Percentiles rank a stretch among this genome's conserved stretches.
Conservation (phyloP, 2,113 vertebrate species). For the Tachysurus vachellii region DNA sequence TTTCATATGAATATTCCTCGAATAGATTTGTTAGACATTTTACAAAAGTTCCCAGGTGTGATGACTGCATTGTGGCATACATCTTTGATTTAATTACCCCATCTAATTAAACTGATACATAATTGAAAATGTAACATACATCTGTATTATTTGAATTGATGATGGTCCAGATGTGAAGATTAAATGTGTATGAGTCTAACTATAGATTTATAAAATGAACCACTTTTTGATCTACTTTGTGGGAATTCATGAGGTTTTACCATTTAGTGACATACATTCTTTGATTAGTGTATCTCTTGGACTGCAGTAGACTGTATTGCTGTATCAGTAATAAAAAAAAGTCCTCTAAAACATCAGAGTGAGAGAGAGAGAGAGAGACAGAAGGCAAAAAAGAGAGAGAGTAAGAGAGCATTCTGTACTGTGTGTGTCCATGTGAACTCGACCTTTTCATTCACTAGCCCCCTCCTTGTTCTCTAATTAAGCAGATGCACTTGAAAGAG, state of each 20-base stretch:
- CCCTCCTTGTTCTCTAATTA: constrained; percentile 56
- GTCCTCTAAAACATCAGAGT: constrained; percentile 3
- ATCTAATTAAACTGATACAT: constrained; percentile 44
- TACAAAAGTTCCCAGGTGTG: constrained; percentile 50
- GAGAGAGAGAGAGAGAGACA: not conserved
- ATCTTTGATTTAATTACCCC: constrained; percentile 50
- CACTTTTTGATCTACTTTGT: not conserved
- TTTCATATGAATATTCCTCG: constrained; percentile 43
- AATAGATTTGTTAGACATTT: constrained; percentile 53
- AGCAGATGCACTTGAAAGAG: constrained; percentile 60
- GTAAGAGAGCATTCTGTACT: constrained; percentile 24
- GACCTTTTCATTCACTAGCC: constrained; percentile 24
- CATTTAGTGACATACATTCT: not conserved
- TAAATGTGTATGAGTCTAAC: not conserved
- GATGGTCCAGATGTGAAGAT: not conserved
- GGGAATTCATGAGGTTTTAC: not conserved
- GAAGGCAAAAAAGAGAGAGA: not conserved
- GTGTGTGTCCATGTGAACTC: constrained; percentile 35
- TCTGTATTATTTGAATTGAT: not conserved
- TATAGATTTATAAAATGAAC: not conserved
- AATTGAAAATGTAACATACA: constrained; percentile 15
- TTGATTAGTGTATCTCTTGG: not conserved
- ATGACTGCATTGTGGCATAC: constrained; percentile 29
- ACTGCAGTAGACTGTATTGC: not conserved
- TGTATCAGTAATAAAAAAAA: not conserved